Percentiles rank a stretch among this genome's conserved stretches.
phyloP scores from a whole-genome alignment of 2,113 vertebrate species.

The Tamias sibiricus region DNA sequence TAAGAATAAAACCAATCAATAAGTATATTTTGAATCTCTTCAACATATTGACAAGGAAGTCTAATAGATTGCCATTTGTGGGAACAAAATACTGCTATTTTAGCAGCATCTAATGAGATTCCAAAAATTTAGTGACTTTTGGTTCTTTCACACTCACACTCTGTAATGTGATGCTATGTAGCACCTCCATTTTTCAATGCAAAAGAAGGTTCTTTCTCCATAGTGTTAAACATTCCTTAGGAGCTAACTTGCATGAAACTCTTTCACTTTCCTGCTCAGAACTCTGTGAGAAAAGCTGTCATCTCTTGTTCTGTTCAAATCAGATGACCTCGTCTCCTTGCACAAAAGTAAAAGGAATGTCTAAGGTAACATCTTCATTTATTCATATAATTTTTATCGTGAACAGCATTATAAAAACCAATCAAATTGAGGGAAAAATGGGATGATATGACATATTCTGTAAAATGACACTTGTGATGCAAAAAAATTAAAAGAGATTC shows the following conservation, averaged over 20 bases:
- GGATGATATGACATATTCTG: background rate
- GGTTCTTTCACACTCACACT: background rate
- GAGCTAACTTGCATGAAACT: background rate
- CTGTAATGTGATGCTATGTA: background rate
- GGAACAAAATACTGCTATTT: slow-evolving; percentile 19
- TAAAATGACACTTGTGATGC: slow-evolving; percentile 55
- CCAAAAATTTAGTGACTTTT: background rate
- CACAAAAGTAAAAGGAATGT: background rate
- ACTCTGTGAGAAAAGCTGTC: slow-evolving; percentile 39
- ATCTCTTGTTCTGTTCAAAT: slow-evolving; percentile 52
- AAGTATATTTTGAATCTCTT: slow-evolving; percentile 33
- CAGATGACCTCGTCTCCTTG: background rate
- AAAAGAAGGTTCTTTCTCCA: slow-evolving; percentile 12
- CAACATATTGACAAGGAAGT: slow-evolving; percentile 6
- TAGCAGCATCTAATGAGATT: slow-evolving; percentile 41
- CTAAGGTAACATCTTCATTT: slow-evolving; percentile 59
- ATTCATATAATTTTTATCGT: slow-evolving; percentile 51
- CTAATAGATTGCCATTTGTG: background rate
- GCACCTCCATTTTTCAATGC: background rate
- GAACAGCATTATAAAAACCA: slow-evolving; percentile 52
- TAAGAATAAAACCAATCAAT: slow-evolving; percentile 30
- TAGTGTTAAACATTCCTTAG: background rate
- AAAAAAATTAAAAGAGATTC: slow-evolving; percentile 6
- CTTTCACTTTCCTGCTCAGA: slow-evolving; percentile 5
- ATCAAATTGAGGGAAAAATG: slow-evolving; percentile 20